Evolutionary conservation across 2,888 invertebrate genomes (phyloP), one percentile per base, ranked within the genome.

Genomic region (Hypselothyrea guttata): DNA sequence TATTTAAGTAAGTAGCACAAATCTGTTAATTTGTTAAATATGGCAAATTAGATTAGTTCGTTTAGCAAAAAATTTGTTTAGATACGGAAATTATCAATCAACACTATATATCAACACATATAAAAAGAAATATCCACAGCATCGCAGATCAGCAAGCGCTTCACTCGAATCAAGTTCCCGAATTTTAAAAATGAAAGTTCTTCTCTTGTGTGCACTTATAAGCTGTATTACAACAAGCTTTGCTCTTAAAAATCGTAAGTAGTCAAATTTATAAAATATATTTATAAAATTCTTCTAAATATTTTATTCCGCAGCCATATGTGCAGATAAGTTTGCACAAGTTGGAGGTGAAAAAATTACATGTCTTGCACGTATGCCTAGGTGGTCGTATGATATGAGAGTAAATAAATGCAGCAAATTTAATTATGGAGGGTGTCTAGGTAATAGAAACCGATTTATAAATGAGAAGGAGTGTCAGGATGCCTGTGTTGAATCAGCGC

Each of bases 341-440:
- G 22, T 22, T 22, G 22, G 22, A n/a, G n/a, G n/a, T n/a, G n/a
- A n/a, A n/a, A n/a, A n/a, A n/a, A n/a, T n/a, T n/a, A n/a, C n/a
- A n/a, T n/a, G n/a, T n/a, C n/a, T n/a, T n/a, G 22, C 22, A 2
- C 22, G 22, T 5, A 22, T 22, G 22, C 22, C 5, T 2, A 5
- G 3, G 2, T 22, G 45, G 33, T 15, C 33, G 7, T 45, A 27
- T 13, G 27, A 46, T 35, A 12, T 22, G 35, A 2, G 11, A 9
- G 2, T 2, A 1, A 12, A 27, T n/a, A 12, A 35, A 2, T 75
- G 71, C 37, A 31, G 52, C 1, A 0, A 18, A 4, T 76, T 67
- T 18, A n/a, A 27, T 7, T 75, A 70, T 61, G 66, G 68, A 33
- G 71, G 75, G 7, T 77, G 73, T 44, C 58, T 30, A 1, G 48